A percentile compares a stretch with the other conserved stretches of the same genome.
Evolutionary conservation across 1,140 invertebrate genomes (phyloP).

Genomic region (Cephus cinctus): DNA sequence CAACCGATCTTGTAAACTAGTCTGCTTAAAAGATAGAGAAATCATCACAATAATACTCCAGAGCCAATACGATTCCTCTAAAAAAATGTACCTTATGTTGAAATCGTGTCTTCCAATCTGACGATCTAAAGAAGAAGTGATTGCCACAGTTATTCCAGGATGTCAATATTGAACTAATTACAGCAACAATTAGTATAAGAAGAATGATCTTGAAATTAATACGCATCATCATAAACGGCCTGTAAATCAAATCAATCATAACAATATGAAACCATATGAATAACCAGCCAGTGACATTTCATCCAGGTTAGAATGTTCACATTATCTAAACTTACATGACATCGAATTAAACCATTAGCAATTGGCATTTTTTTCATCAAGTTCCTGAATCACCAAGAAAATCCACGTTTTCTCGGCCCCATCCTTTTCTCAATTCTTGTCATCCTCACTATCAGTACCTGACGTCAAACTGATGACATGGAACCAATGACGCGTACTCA

Average conservation of each 20-base stretch:
- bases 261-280: too few species aligned
- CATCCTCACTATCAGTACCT: too few species aligned
- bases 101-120: constrained; percentile 18
- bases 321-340: too few species aligned
- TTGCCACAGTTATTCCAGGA: constrained; percentile 51
- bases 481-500: too few species aligned
- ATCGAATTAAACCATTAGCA: background rate
- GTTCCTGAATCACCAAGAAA: too few species aligned
- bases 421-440: too few species aligned
- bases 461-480: too few species aligned
- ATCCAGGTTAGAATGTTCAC: too few species aligned
- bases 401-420: too few species aligned
- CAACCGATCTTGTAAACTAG: constrained; percentile 12
- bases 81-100: constrained; percentile 16
- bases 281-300: too few species aligned
- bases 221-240: constrained; percentile 52
- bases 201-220: constrained; percentile 53
- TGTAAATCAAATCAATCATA: constrained; percentile 7
- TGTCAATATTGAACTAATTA: constrained; percentile 48
- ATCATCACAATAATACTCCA: too few species aligned
- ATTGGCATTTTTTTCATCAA: background rate
- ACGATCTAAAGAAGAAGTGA: constrained; percentile 37
- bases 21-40: background rate
- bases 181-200: constrained; percentile 43
- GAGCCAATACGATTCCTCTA: too few species aligned